Conservation (phyloP, 1,140 invertebrate genomes). For the Oppia nitens region DNA sequence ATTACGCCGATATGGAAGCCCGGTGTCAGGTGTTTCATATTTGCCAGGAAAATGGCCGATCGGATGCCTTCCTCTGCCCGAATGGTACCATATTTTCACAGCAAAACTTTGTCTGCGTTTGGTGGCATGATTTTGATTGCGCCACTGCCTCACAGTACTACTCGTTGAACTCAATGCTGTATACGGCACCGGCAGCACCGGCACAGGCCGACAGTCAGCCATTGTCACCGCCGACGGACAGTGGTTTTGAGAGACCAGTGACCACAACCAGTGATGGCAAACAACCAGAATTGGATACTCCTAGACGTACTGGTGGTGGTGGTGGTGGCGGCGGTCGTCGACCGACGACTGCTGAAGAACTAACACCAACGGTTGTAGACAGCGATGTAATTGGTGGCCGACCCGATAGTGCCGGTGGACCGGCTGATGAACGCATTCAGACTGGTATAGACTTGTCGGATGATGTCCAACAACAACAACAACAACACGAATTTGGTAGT, state of each 20-base stretch:
- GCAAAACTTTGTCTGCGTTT: conserved; percentile 67
- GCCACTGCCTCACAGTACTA: conserved; percentile 37
- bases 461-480: no score
- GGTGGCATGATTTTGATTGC: conserved; percentile 82
- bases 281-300: not conserved
- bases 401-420: no score
- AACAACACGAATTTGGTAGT: no score
- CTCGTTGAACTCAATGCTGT: conserved; percentile 29
- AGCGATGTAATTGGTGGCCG: no score
- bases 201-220: not conserved
- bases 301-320: not conserved
- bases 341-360: not conserved
- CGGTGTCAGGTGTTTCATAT: conserved; percentile 48
- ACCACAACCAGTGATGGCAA: not conserved
- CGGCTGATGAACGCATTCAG: no score
- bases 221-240: not conserved
- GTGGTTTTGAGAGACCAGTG: not conserved
- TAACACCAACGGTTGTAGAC: no score
- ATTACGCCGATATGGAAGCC: conserved; percentile 53
- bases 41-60: conserved; percentile 35
- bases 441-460: no score
- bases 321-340: no score
- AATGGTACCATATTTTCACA: conserved; percentile 79
- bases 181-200: conserved; percentile 16
- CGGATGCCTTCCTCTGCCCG: conserved; percentile 54